Evolutionary conservation across 2,797 vertebrate species (phyloP).

Genomic region (Halcyon leucocephala): DNA sequence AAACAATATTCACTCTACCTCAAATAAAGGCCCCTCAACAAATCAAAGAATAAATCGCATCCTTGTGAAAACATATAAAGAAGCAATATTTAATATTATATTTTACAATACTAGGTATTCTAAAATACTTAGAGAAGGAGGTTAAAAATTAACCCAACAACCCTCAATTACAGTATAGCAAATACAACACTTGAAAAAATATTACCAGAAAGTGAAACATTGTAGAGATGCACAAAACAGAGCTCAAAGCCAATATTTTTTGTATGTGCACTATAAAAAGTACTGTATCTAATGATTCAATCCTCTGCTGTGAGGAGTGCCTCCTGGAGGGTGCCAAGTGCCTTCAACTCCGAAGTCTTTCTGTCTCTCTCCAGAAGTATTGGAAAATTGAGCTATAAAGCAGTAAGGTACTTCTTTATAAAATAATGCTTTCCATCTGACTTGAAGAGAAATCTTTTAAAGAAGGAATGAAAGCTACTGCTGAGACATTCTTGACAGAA

Average conservation of each 20-base stretch:
- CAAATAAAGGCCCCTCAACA: neutral
- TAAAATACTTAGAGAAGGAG: neutral
- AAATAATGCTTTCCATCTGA: slow-evolving; percentile 50
- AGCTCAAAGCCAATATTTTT: neutral
- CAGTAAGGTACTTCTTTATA: slow-evolving; percentile 47
- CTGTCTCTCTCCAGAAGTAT: slow-evolving; percentile 20
- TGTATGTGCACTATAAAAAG: neutral
- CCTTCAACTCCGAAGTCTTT: slow-evolving; percentile 41
- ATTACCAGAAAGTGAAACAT: neutral
- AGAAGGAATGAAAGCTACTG: slow-evolving; percentile 54
- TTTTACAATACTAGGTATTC: neutral
- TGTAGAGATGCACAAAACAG: neutral
- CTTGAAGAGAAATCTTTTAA: slow-evolving; percentile 60
- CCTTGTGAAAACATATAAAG: neutral
- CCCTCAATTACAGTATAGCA: neutral
- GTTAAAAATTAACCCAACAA: neutral
- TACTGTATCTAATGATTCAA: neutral
- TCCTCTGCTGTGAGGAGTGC: neutral
- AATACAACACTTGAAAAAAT: neutral
- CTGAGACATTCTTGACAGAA: slow-evolving; percentile 63
- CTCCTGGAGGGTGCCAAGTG: slow-evolving; percentile 57
- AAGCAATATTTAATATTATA: neutral
- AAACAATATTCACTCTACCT: neutral
- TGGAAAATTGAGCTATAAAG: slow-evolving; percentile 61
- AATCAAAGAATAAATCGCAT: neutral